These are phyloP conservation scores for Clarias macrocephalus DNA, from an alignment of 2,113 vertebrate genomes.

Conservation along the genomic window DNA sequence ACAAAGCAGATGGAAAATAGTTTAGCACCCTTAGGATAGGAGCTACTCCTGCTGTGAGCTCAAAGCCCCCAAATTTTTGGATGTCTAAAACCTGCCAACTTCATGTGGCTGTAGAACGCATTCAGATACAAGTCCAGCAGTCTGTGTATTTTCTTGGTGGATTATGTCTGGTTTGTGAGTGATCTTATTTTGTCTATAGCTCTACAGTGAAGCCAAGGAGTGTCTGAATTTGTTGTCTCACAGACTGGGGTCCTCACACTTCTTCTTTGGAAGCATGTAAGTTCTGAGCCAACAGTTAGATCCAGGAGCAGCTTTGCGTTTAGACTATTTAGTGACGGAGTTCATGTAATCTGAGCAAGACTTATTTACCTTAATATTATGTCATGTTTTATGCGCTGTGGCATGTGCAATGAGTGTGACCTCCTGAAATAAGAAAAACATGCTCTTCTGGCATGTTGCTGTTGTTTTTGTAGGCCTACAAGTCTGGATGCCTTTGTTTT, in stretches of 20 bases:
- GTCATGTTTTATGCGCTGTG: not conserved
- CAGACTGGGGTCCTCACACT: slow-evolving; percentile 86
- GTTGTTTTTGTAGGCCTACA: slow-evolving; percentile 77
- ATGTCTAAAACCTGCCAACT: not conserved
- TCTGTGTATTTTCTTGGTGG: not conserved
- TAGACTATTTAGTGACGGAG: not conserved
- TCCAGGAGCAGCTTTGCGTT: not conserved
- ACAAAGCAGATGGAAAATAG: slow-evolving; percentile 48
- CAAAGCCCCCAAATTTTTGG: slow-evolving; percentile 16
- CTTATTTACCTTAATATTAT: not conserved
- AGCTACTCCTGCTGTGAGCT: slow-evolving; percentile 12
- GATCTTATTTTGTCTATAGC: slow-evolving; percentile 67
- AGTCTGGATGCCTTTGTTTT: slow-evolving; percentile 96
- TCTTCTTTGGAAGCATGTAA: slow-evolving; percentile 94
- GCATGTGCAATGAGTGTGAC: not conserved
- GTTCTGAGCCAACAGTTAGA: slow-evolving; percentile 44
- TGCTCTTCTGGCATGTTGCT: not conserved
- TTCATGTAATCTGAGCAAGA: not conserved
- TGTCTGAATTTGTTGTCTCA: slow-evolving; percentile 94
- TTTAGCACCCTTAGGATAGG: slow-evolving; percentile 21
- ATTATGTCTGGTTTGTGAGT: slow-evolving; percentile 22
- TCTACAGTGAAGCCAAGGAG: slow-evolving; percentile 97
- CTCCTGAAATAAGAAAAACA: not conserved
- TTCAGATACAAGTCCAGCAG: not conserved
- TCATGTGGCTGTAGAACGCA: slow-evolving; percentile 2